These are phyloP conservation scores for Drosophila repletoides DNA, from an alignment of 1,140 invertebrate genomes.

Conservation along the genomic window DNA sequence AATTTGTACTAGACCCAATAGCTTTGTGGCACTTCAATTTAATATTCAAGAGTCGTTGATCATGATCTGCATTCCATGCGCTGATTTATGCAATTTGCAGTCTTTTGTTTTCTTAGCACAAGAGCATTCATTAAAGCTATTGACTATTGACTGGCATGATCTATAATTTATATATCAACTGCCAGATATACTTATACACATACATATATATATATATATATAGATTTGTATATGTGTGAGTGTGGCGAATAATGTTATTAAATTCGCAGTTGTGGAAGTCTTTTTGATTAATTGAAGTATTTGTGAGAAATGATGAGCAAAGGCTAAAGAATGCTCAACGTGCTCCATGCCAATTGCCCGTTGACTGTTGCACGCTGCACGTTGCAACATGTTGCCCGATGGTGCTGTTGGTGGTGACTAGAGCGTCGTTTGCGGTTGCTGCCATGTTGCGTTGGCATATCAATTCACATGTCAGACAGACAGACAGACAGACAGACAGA, in stretches of 20 bases:
- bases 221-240: constrained; percentile 1
- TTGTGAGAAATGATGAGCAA: constrained; percentile 69
- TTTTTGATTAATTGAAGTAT: constrained; percentile 75
- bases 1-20: neutral
- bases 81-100: constrained; percentile 48
- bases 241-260: constrained; percentile 71
- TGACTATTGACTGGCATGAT: constrained; percentile 74
- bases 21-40: constrained; percentile 8
- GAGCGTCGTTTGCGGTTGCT: constrained; percentile 34
- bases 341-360: constrained; percentile 45
- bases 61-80: constrained; percentile 32
- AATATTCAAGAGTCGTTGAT: constrained; percentile 36
- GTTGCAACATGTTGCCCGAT: neutral
- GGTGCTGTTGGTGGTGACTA: constrained; percentile 2
- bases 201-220: neutral
- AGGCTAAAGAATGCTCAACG: constrained; percentile 40
- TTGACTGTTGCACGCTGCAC: constrained; percentile 32
- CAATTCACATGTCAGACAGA: constrained; percentile 72
- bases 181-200: constrained; percentile 12
- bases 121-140: constrained; percentile 61
- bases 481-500: constrained; percentile 1
- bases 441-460: constrained; percentile 71
- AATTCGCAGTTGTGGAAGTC: constrained; percentile 66
- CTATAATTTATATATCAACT: constrained; percentile 76
- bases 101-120: constrained; percentile 37